These are phyloP conservation scores for Arctopsyche grandis DNA, from an alignment of 1,140 invertebrate species.

Conservation along the genomic window DNA sequence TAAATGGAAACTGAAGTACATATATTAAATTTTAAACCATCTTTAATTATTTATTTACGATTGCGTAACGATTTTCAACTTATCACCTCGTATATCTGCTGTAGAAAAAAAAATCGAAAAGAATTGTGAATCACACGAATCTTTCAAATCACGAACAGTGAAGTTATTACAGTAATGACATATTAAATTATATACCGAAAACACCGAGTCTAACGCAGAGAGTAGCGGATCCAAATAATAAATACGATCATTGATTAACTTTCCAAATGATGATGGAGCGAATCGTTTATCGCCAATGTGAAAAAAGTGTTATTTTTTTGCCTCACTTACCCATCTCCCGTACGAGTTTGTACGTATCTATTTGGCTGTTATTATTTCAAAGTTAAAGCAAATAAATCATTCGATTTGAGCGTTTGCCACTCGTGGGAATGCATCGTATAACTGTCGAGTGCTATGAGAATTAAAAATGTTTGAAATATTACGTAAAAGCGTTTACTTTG, in stretches of 20 bases:
- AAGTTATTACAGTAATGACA: conserved; percentile 42
- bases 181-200: conserved; percentile 39
- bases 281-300: conserved; percentile 34
- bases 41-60: background rate
- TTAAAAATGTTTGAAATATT: too few species aligned
- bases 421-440: background rate
- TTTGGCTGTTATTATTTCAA: conserved; percentile 26
- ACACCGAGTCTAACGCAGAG: conserved; percentile 24
- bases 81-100: background rate
- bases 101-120: too few species aligned
- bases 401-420: background rate
- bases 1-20: background rate
- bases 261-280: conserved; percentile 40
- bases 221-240: conserved; percentile 40
- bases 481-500: too few species aligned
- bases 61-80: background rate
- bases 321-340: background rate
- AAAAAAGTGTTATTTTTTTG: background rate
- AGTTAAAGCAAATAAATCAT: conserved; percentile 31
- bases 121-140: conserved; percentile 3
- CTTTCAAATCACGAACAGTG: conserved; percentile 27
- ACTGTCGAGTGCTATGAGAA: too few species aligned
- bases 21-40: too few species aligned
- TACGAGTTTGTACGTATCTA: background rate
- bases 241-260: conserved; percentile 42